Percentiles rank a stretch among this genome's conserved stretches.
phyloP scores from a whole-genome alignment of 2,113 vertebrate species.

The Jacana jacana region DNA sequence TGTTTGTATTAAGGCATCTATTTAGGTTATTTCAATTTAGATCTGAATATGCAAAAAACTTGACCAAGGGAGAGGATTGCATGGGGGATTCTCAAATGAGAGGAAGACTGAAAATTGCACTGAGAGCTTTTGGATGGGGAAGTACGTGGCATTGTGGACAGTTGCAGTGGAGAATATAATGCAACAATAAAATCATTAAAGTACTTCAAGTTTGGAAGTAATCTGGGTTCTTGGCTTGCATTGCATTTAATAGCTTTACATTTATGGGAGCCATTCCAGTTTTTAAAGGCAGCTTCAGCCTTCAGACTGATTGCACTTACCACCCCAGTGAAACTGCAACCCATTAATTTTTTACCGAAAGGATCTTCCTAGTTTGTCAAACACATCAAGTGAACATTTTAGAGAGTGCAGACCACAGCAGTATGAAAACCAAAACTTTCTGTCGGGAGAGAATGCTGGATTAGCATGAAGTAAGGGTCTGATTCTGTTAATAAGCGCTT shows the following conservation, averaged over 20 bases:
- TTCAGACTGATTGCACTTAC: slow-evolving; percentile 68
- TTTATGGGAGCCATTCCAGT: slow-evolving; percentile 65
- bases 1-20: slow-evolving; percentile 26
- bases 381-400: slow-evolving; percentile 36
- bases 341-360: slow-evolving; percentile 54
- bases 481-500: background rate
- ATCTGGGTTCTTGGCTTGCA: slow-evolving; percentile 59
- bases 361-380: slow-evolving; percentile 31
- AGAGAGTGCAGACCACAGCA: slow-evolving; percentile 36
- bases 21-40: slow-evolving; percentile 36
- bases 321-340: slow-evolving; percentile 43
- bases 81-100: background rate
- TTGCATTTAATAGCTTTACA: slow-evolving; percentile 64
- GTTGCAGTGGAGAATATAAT: slow-evolving; percentile 59
- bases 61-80: background rate
- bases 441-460: background rate
- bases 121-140: slow-evolving; percentile 58
- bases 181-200: slow-evolving; percentile 69
- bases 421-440: slow-evolving; percentile 46
- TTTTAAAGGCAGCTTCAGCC: slow-evolving; percentile 66
- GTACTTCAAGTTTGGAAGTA: slow-evolving; percentile 62
- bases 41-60: slow-evolving; percentile 5
- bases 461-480: background rate
- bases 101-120: slow-evolving; percentile 24
- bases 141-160: slow-evolving; percentile 48